Base-by-base conservation (phyloP, 23 tunicate species). In the Diplosoma virens region DNA sequence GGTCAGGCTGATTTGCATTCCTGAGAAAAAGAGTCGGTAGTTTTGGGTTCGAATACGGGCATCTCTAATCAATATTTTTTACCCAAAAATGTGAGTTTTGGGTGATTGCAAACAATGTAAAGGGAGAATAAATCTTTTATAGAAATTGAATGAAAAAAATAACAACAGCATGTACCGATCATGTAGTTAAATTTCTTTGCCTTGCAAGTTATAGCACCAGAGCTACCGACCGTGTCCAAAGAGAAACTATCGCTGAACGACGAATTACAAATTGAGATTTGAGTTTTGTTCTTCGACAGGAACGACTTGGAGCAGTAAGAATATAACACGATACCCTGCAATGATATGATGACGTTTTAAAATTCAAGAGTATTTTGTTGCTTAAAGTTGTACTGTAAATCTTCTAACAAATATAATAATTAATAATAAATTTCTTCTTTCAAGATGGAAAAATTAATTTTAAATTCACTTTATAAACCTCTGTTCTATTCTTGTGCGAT, bases 141-240 rank as follows among this genome's bases (percentile, higher is more conserved):
- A 7, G 9, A 41, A 41, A 9, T 41, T 7, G 50, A 41, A 41
- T 41, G 11, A 7, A 41, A 7, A 14, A 41, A 41, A 14, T 41
- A 41, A 14, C 14, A 7, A 41, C n/a, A 55, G 24, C 34, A 61
- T 79, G 28, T 55, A 78, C 90, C 97, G 29, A 90, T 58, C 76
- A 84, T 84, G 66, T 90, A 90, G 52, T 84, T 68, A 37, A 84
- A 79, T 20, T 52, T 18, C 56, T 81, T 79, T 6, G 90, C 45
- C 46, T 84, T 84, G 67, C 97, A 90, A 0, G 79, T 76, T 29
- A 90, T 74, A 22, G 86, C 59, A 16, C 97, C 97, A 14, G 77
- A 59, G 63, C 87, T 90, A n/a, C 97, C 90, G 41, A 90, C 90
- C 3, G 97, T 71, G 68, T 90, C 90, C 25, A 90, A 54, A 0